A percentile compares a stretch with the other conserved stretches of the same genome.
phyloP scores from a whole-genome alignment of 2,797 vertebrate genomes.

The Melanotaenia pygmaea region DNA sequence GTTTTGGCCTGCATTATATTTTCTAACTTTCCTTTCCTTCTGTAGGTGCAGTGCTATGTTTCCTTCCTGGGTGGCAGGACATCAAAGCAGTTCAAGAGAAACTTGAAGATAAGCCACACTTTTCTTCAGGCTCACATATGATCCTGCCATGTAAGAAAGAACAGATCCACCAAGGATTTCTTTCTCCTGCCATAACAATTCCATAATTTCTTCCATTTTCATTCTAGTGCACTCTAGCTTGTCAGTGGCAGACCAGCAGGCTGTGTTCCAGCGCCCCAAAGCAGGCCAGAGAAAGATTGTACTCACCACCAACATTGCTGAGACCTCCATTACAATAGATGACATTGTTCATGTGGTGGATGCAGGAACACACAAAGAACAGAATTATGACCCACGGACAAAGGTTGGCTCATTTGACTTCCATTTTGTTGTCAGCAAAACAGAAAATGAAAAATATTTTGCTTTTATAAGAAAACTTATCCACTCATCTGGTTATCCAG shows the following conservation, averaged over 20 bases:
- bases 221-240: conserved; percentile 94
- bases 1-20: neutral
- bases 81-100: conserved; percentile 92
- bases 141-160: conserved; percentile 89
- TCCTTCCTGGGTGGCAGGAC: conserved; percentile 98
- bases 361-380: conserved; percentile 92
- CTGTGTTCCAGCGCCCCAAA: conserved; percentile 90
- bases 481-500: conserved; percentile 65
- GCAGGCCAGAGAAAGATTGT: conserved; percentile 90
- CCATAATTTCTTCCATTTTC: neutral
- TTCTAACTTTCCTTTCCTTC: neutral
- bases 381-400: conserved; percentile 91
- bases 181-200: neutral
- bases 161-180: neutral
- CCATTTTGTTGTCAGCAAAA: neutral
- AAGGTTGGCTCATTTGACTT: conserved; percentile 81
- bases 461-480: neutral
- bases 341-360: conserved; percentile 97
- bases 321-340: conserved; percentile 96
- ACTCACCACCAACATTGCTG: conserved; percentile 94
- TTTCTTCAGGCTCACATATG: conserved; percentile 84
- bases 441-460: neutral
- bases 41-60: conserved; percentile 95
- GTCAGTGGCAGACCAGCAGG: conserved; percentile 94
- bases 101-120: conserved; percentile 80